phyloP scores from a whole-genome alignment of 2,113 vertebrate species.

The Entelurus aequoreus region DNA sequence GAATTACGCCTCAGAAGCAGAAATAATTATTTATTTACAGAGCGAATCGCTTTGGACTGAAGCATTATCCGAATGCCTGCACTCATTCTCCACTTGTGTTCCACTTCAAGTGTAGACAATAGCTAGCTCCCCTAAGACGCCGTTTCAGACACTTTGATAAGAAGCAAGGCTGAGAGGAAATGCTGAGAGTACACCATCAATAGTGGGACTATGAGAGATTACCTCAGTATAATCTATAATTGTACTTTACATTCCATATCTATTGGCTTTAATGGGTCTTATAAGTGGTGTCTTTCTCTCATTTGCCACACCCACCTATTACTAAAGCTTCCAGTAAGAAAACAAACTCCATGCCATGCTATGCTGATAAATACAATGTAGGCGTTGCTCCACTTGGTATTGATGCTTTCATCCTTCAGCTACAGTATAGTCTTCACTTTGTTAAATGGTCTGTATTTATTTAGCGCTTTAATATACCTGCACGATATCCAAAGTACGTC shows the following conservation, averaged over 20 bases:
- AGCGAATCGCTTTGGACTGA: conserved; percentile 2
- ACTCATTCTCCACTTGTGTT: conserved; percentile 11
- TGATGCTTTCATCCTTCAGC: too few species aligned
- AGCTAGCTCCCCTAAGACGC: conserved; percentile 15
- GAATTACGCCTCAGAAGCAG: neutral
- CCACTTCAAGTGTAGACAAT: conserved; percentile 9
- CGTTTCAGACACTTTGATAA: conserved; percentile 21
- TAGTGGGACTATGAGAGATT: too few species aligned
- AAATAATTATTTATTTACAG: neutral
- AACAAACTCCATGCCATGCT: neutral
- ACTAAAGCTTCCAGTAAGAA: neutral
- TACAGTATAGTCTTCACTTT: too few species aligned
- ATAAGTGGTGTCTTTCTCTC: neutral
- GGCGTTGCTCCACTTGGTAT: too few species aligned
- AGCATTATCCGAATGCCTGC: neutral
- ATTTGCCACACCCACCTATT: neutral
- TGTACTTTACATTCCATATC: conserved; percentile 1
- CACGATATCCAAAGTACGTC: too few species aligned
- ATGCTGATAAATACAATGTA: too few species aligned
- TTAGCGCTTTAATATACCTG: too few species aligned
- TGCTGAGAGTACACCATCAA: conserved; percentile 8
- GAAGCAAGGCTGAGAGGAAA: conserved; percentile 16
- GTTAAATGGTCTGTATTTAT: too few species aligned
- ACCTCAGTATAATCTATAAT: neutral
- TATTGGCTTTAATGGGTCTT: neutral